These are phyloP conservation scores for Penelope pileata DNA, from an alignment of 2,113 vertebrate genomes.

Conservation along the genomic window DNA sequence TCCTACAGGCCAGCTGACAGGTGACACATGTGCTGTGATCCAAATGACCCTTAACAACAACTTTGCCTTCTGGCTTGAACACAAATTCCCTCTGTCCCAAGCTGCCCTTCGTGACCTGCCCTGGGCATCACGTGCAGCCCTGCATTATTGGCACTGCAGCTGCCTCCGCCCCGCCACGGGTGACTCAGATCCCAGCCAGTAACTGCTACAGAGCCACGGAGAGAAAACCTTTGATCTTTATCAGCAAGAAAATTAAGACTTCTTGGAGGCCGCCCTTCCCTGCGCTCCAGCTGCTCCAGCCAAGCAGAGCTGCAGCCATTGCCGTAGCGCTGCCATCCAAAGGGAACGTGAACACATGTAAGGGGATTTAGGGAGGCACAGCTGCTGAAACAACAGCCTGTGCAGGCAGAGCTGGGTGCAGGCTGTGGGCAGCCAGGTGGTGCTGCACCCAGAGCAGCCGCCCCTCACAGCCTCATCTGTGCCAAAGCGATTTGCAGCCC, in stretches of 20 bases:
- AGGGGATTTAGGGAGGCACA: constrained; percentile 34
- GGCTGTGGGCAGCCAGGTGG: constrained; percentile 39
- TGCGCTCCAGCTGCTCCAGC: not conserved
- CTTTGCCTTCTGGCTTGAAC: not conserved
- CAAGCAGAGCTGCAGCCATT: not conserved
- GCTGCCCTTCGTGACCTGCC: not conserved
- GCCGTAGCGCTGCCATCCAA: not conserved
- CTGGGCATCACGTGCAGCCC: rapidly evolving
- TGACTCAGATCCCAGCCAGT: not conserved
- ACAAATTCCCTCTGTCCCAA: not conserved
- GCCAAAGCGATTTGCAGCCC: constrained; percentile 27
- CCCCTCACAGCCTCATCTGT: not conserved
- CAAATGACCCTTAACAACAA: not conserved
- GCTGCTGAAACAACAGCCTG: constrained; percentile 23
- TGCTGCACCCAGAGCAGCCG: constrained; percentile 26
- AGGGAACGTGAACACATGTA: not conserved
- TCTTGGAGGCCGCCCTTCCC: not conserved
- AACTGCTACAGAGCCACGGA: not conserved
- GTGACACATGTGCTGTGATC: not conserved
- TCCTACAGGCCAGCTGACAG: not conserved
- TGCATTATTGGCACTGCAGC: rapidly evolving
- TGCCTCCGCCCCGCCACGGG: not conserved
- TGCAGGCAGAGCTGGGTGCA: not conserved
- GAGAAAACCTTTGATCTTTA: not conserved
- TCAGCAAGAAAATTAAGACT: not conserved